Conservation (phyloP, 1,140 invertebrate genomes). For the Pentalonia nigronervosa region DNA sequence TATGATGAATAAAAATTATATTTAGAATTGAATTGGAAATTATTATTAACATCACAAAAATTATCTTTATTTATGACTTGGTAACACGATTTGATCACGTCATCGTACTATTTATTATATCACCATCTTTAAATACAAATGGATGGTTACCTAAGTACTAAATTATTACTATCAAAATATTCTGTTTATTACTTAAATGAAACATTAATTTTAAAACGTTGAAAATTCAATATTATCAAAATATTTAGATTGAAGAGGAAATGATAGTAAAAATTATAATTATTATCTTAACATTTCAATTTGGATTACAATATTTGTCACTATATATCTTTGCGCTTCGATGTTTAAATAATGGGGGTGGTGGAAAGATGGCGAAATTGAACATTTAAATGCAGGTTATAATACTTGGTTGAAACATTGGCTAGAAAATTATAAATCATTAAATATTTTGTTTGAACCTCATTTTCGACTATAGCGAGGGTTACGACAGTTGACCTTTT, state of each 20-base stretch:
- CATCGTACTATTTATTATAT: too few species aligned
- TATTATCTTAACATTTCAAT: neutral
- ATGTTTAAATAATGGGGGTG: neutral
- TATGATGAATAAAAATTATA: too few species aligned
- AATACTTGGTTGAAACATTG: neutral
- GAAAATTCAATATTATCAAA: neutral
- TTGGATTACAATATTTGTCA: neutral
- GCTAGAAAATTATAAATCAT: neutral
- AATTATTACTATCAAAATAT: too few species aligned
- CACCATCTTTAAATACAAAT: too few species aligned
- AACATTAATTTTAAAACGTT: too few species aligned
- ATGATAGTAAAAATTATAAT: neutral
- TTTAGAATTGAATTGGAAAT: too few species aligned
- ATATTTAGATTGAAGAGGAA: neutral
- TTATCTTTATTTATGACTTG: too few species aligned
- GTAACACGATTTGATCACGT: too few species aligned
- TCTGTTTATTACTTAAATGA: too few species aligned
- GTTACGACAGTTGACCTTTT: neutral
- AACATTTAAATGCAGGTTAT: neutral
- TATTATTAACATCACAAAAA: too few species aligned
- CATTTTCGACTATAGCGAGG: neutral
- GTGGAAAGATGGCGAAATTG: neutral
- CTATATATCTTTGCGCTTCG: neutral
- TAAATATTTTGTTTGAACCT: neutral
- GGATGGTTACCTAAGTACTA: too few species aligned